These are phyloP conservation scores for Hyperoplus lanceolatus DNA, from an alignment of 2,797 vertebrate species.

Conservation along the genomic window DNA sequence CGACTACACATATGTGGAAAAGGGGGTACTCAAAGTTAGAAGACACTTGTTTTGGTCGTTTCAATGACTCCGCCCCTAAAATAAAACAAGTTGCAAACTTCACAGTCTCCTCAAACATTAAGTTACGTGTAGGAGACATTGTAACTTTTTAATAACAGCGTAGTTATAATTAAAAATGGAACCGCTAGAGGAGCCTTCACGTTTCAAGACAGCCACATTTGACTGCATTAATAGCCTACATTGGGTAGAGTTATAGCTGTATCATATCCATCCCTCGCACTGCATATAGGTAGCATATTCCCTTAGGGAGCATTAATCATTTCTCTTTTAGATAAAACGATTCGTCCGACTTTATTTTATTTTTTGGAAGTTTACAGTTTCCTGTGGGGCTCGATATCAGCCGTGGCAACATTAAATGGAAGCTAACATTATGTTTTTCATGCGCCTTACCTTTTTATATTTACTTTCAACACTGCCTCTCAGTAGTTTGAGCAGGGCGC, in stretches of 20 bases:
- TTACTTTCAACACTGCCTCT: not conserved
- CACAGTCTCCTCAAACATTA: not conserved
- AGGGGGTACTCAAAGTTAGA: not conserved
- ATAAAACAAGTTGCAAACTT: not conserved
- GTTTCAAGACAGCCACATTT: not conserved
- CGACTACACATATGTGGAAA: not conserved
- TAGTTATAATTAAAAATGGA: not conserved
- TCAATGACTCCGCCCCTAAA: not conserved
- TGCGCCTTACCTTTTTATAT: constrained; percentile 36
- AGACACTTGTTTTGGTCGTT: not conserved
- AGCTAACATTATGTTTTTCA: too few species aligned
- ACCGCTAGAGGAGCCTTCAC: not conserved
- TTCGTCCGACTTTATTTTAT: not conserved
- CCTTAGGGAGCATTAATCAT: not conserved
- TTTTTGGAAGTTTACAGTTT: rapidly evolving
- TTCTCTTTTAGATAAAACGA: not conserved
- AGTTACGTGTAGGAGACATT: not conserved
- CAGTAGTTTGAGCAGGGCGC: constrained; percentile 6
- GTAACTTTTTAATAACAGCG: not conserved
- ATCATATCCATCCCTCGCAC: not conserved
- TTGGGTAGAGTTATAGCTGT: not conserved
- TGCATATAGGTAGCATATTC: not conserved
- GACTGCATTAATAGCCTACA: not conserved
- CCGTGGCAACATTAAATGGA: rapidly evolving
- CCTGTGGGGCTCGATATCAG: not conserved